phyloP scores from a whole-genome alignment of 2,113 vertebrate genomes.

The Nicator chloris region DNA sequence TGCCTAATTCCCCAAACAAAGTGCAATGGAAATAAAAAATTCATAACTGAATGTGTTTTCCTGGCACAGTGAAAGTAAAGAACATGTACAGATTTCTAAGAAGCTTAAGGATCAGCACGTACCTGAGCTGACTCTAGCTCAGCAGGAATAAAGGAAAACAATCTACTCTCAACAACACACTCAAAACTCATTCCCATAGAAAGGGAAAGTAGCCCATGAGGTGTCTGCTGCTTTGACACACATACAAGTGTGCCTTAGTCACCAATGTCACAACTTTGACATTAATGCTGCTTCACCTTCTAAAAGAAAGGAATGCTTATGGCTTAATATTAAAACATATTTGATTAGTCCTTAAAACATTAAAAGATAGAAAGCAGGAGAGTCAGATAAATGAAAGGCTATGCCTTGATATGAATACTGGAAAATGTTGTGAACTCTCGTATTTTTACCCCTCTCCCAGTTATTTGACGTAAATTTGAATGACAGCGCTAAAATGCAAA shows the following conservation, averaged over 20 bases:
- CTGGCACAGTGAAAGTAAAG: not conserved
- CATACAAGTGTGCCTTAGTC: not conserved
- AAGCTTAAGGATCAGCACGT: not conserved
- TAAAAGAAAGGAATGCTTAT: not conserved
- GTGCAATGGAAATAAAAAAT: not conserved
- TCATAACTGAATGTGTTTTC: not conserved
- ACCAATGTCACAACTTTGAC: not conserved
- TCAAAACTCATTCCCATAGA: not conserved
- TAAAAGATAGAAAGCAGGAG: not conserved
- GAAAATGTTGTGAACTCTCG: not conserved
- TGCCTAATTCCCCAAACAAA: not conserved
- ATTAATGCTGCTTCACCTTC: not conserved
- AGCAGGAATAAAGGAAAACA: not conserved
- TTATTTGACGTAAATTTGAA: not conserved
- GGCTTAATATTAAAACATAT: not conserved
- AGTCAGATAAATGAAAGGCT: not conserved
- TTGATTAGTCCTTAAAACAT: not conserved
- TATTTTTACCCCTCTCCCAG: not conserved
- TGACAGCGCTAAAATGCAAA: not conserved
- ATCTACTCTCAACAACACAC: not conserved
- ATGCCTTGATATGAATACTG: not conserved
- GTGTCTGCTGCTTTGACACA: not conserved
- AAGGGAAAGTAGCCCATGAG: not conserved
- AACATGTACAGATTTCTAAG: not conserved
- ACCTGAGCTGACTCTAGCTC: not conserved